A percentile compares a stretch with the other conserved stretches of the same genome.
phyloP scores from a whole-genome alignment of 2,888 invertebrate species.

The Orchesellides sinensis region DNA sequence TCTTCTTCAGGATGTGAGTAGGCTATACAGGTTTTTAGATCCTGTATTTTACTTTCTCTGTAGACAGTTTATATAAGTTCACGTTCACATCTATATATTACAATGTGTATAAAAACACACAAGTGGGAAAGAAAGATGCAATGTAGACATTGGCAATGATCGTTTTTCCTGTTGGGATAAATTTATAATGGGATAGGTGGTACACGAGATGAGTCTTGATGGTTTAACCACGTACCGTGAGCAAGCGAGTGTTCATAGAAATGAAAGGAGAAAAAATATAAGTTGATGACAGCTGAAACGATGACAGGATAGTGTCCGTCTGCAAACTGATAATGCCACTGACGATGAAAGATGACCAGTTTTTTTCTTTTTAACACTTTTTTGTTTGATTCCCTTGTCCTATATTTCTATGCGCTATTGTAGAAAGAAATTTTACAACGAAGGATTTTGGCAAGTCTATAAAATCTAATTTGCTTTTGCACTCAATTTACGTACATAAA shows the following conservation, averaged over 20 bases:
- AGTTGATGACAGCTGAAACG: conserved; percentile 39
- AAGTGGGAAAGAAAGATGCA: neutral
- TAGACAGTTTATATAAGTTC: neutral
- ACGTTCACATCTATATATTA: neutral
- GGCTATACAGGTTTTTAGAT: neutral
- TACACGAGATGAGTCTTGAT: too few relatives aligned
- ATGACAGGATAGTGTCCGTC: conserved; percentile 8
- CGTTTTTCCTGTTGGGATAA: conserved; percentile 1
- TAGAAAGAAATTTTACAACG: too few relatives aligned
- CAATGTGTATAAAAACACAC: neutral
- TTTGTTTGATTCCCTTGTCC: conserved; percentile 7
- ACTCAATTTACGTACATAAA: too few relatives aligned
- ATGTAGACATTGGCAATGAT: conserved; percentile 7
- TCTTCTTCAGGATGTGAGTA: neutral
- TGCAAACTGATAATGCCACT: conserved; percentile 46
- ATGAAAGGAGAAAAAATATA: neutral
- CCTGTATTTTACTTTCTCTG: neutral
- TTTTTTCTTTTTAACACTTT: conserved; percentile 1
- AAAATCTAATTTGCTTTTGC: too few relatives aligned
- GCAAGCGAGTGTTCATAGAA: neutral
- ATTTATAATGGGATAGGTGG: conserved; percentile 4
- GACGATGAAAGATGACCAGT: conserved; percentile 52
- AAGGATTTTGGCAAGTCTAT: too few relatives aligned
- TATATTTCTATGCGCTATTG: too few relatives aligned
- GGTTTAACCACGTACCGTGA: too few relatives aligned